phyloP scores from a whole-genome alignment of 1,140 invertebrate species.

The Tetramorium parvispinum region DNA sequence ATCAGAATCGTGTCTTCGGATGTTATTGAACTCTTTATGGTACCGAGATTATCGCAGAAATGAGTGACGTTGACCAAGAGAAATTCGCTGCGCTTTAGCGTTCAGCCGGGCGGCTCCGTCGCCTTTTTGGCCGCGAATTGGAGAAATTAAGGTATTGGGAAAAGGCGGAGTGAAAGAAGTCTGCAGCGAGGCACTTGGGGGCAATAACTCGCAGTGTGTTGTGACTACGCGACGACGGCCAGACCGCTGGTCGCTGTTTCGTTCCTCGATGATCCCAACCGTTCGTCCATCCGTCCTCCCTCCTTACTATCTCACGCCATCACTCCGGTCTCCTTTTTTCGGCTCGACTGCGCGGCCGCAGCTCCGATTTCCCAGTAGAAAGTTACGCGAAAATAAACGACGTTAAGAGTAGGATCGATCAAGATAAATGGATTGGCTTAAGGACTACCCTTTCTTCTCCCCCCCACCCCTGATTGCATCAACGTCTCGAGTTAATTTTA shows the following conservation, averaged over 20 bases:
- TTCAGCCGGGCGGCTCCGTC: constrained; percentile 15
- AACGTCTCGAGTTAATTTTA: background rate
- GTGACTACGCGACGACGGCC: constrained; percentile 79
- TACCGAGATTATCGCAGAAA: background rate
- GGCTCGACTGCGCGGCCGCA: constrained; percentile 25
- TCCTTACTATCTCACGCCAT: background rate
- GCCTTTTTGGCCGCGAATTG: constrained; percentile 74
- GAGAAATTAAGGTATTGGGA: constrained; percentile 69
- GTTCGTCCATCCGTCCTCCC: background rate
- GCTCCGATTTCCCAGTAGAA: constrained; percentile 40
- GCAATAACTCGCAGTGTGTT: constrained; percentile 80
- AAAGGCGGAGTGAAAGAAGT: constrained; percentile 38
- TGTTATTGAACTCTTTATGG: background rate
- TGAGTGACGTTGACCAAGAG: constrained; percentile 39
- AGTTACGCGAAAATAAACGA: constrained; percentile 33
- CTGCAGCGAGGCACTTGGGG: constrained; percentile 61
- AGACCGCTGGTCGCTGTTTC: constrained; percentile 80
- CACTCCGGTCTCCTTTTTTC: constrained; percentile 35
- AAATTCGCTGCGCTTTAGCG: constrained; percentile 21
- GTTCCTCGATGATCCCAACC: constrained; percentile 37
- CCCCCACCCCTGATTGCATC: background rate
- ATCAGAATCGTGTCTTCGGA: background rate
- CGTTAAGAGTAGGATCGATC: background rate
- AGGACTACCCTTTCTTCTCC: background rate
- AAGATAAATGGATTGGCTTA: background rate